phyloP scores from a whole-genome alignment of 1,140 invertebrate species.

The Caenorhabditis latens region DNA sequence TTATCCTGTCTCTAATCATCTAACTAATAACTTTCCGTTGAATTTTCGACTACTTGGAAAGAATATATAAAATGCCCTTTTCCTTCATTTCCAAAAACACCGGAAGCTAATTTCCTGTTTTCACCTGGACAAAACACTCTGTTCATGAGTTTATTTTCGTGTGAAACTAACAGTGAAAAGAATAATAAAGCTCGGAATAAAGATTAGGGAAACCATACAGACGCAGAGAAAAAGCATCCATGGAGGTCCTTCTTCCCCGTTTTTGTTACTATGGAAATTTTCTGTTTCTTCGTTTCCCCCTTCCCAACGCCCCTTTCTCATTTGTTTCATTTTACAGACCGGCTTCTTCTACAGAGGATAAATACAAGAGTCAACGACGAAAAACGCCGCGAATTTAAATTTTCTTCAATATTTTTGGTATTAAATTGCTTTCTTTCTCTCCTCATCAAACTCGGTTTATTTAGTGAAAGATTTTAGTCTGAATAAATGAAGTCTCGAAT shows the following conservation, averaged over 20 bases:
- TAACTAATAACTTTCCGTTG: neutral
- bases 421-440: neutral
- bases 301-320: neutral
- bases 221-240: constrained; percentile 17
- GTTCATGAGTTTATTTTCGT: neutral
- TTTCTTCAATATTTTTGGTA: constrained; percentile 9
- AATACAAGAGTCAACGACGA: neutral
- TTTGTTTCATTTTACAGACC: constrained; percentile 56
- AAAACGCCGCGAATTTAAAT: neutral
- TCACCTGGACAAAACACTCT: neutral
- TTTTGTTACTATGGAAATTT: constrained; percentile 43
- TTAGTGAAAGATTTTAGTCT: constrained; percentile 47
- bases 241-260: neutral
- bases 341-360: constrained; percentile 57
- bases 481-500: constrained; percentile 55
- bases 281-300: neutral
- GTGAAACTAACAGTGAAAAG: neutral
- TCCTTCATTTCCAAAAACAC: neutral
- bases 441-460: neutral
- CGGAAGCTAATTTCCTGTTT: neutral
- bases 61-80: neutral
- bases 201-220: neutral
- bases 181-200: neutral
- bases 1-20: neutral
- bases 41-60: neutral